These are phyloP conservation scores for Telmatherina bonti DNA, from an alignment of 2,797 vertebrate genomes.

Conservation along the genomic window DNA sequence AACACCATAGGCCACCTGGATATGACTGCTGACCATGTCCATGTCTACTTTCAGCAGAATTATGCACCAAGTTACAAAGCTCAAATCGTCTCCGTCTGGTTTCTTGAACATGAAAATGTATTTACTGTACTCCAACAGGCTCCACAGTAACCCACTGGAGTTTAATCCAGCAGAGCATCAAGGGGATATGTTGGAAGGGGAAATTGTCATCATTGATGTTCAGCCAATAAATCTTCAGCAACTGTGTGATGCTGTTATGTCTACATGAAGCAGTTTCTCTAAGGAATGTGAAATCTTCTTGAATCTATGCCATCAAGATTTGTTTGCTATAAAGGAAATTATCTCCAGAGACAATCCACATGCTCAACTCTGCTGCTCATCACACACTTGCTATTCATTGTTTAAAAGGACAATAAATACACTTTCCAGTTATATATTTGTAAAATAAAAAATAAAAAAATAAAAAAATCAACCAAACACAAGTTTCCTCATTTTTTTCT, in stretches of 20 bases:
- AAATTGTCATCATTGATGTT: slow-evolving; percentile 65
- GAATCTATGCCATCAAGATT: background rate
- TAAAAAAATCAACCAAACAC: background rate
- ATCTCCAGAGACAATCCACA: background rate
- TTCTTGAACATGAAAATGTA: slow-evolving; percentile 31
- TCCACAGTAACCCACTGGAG: slow-evolving; percentile 47
- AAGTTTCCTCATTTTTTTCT: background rate
- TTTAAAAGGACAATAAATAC: background rate
- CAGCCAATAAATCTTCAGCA: slow-evolving; percentile 70
- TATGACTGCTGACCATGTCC: too few relatives aligned
- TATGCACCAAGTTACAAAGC: slow-evolving; percentile 24
- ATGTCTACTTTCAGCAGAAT: slow-evolving; percentile 67
- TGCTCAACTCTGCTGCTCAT: background rate
- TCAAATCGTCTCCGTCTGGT: slow-evolving; percentile 9
- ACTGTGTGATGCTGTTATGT: slow-evolving; percentile 1
- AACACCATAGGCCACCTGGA: too few relatives aligned
- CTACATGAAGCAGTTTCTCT: background rate
- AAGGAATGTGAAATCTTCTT: too few relatives aligned
- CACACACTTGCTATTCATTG: background rate
- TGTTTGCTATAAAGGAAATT: background rate
- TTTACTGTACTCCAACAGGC: slow-evolving; percentile 10
- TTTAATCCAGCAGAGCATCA: slow-evolving; percentile 40
- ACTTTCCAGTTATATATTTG: too few relatives aligned
- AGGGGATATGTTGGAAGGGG: slow-evolving; percentile 55
- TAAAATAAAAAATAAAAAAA: too few relatives aligned